phyloP scores from a whole-genome alignment of 2,797 vertebrate genomes.

The Myotis planiceps region DNA sequence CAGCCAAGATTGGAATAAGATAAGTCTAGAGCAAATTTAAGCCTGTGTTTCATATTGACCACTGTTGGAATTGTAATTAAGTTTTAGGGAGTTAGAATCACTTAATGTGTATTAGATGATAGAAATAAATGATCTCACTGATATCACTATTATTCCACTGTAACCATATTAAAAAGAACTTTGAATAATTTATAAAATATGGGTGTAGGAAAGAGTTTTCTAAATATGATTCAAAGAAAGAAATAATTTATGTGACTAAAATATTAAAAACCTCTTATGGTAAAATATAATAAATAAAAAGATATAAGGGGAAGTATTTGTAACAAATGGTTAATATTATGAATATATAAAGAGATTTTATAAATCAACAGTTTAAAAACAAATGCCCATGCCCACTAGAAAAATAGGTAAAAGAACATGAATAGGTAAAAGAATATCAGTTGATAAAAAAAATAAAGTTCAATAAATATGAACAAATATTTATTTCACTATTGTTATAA shows the following conservation, averaged over 20 bases:
- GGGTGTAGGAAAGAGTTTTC: constrained; percentile 15
- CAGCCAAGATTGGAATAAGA: constrained; percentile 52
- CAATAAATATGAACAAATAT: constrained; percentile 15
- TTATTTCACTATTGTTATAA: constrained; percentile 51
- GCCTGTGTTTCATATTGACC: constrained; percentile 42
- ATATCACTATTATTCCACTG: background rate
- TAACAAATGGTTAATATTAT: constrained; percentile 32
- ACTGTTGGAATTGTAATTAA: constrained; percentile 48
- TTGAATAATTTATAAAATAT: constrained; percentile 40
- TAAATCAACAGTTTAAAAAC: constrained; percentile 50
- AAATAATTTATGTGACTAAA: constrained; percentile 20
- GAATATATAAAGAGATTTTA: constrained; percentile 53
- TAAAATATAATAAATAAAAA: constrained; percentile 28
- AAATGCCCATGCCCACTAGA: background rate
- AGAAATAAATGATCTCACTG: constrained; percentile 50
- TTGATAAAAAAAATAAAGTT: background rate
- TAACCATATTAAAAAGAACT: constrained; percentile 25
- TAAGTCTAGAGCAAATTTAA: constrained; percentile 64
- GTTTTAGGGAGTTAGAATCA: constrained; percentile 49
- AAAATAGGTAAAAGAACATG: constrained; percentile 26
- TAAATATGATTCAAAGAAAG: constrained; percentile 51
- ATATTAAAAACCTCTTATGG: constrained; percentile 20
- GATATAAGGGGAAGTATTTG: constrained; percentile 20
- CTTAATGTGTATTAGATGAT: constrained; percentile 30
- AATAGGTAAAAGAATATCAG: constrained; percentile 18